A percentile compares a stretch with the other conserved stretches of the same genome.
phyloP scores from a whole-genome alignment of 1,140 invertebrate species.

The Marisa cornuarietis region DNA sequence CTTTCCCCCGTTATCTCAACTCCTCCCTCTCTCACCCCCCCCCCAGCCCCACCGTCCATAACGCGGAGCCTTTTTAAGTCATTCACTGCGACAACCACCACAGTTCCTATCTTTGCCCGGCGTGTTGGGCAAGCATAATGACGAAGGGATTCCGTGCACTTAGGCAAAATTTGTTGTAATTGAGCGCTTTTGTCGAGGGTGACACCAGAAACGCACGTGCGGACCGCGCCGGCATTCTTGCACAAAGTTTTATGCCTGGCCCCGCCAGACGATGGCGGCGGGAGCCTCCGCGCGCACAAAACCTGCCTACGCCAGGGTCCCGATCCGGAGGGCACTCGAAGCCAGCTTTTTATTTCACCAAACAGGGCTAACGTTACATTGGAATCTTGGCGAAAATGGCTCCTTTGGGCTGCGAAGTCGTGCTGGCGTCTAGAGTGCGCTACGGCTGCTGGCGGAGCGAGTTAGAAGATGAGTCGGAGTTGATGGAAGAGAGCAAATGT shows the following conservation, averaged over 20 bases:
- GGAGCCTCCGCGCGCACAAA: background rate
- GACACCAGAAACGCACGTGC: background rate
- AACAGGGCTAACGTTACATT: too few species aligned
- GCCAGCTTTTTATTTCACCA: too few species aligned
- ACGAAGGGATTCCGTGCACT: background rate
- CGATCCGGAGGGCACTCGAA: background rate
- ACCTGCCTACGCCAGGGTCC: background rate
- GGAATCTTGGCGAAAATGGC: background rate
- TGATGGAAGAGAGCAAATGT: conserved; percentile 10
- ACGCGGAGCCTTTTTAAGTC: background rate
- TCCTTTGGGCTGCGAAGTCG: background rate
- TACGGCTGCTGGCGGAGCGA: background rate
- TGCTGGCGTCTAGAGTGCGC: too few species aligned
- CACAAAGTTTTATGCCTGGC: conserved; percentile 2
- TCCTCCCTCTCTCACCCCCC: background rate
- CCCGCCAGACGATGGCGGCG: background rate
- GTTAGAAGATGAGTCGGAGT: conserved; percentile 3
- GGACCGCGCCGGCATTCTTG: background rate
- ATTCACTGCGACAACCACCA: conserved; percentile 3
- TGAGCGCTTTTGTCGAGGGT: conserved; percentile 8
- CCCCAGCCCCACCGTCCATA: background rate
- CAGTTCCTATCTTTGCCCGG: background rate
- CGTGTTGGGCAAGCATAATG: background rate
- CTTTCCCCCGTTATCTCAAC: too few species aligned
- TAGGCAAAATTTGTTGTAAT: conserved; percentile 10